Evolutionary conservation across 2,113 vertebrate species (phyloP).

Genomic region (Pterocles orientalis): DNA sequence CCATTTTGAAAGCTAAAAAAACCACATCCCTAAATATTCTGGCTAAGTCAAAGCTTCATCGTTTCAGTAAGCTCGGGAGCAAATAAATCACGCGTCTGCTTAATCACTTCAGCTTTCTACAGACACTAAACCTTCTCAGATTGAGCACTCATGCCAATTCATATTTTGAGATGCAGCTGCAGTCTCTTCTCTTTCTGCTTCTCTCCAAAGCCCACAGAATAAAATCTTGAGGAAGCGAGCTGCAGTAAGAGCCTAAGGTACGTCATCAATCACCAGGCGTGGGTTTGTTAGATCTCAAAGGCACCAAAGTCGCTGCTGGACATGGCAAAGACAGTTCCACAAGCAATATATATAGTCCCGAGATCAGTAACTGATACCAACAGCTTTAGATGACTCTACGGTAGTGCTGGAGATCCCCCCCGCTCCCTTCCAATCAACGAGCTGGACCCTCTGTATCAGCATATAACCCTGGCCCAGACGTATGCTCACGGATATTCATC

Average conservation of each 20-base stretch:
- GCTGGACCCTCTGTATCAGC: background rate
- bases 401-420: background rate
- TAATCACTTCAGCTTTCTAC: background rate
- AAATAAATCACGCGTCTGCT: background rate
- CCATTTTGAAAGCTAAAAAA: background rate
- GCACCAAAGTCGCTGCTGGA: background rate
- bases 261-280: background rate
- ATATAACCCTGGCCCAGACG: background rate
- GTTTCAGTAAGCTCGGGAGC: rapidly evolving
- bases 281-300: background rate
- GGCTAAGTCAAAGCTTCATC: background rate
- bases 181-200: background rate
- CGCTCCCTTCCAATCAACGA: background rate
- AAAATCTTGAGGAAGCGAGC: background rate
- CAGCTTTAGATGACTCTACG: background rate
- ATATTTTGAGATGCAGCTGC: background rate
- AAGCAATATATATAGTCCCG: background rate
- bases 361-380: background rate
- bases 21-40: background rate
- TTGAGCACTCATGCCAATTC: background rate
- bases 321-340: background rate
- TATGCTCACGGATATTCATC: background rate
- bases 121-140: background rate
- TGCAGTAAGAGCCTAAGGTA: background rate
- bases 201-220: background rate